Evolutionary conservation across 2,888 invertebrate genomes (phyloP), one percentile per base, ranked within the genome.

Genomic region (Tachystola acroxantha): DNA sequence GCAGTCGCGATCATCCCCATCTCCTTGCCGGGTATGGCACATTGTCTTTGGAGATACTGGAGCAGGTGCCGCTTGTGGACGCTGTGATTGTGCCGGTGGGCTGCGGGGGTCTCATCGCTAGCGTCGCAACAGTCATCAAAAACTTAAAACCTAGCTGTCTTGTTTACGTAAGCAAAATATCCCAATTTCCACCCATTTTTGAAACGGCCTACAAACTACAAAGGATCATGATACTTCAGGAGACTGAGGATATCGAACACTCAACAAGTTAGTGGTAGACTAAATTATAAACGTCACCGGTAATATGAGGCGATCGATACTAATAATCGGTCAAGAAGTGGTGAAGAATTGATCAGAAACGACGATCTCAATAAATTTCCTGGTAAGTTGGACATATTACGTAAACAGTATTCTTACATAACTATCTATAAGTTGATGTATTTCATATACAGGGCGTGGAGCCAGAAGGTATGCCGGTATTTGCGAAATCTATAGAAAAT

Each of bases 1-100:
- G 9, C 65, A 95, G 96, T 1, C 98, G 97, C 52, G 98, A 98
- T 73, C 96, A 98, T 73, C 97, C 97, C 0, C 90, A 96, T 58
- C 92, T 97, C 26, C 91, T 98, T 67, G 93, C 96, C 0, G 98
- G 98, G 0, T 96, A 96, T 72, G 98, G 98, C 6, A 96, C 96
- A 0, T 82, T 97, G 57, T 98, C 95, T 2, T 65, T 98, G 53
- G 98, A 98, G 77, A 95, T 98, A 36, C 71, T 96, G 27, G 96
- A 97, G 50, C 95, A 97, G 68, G 92, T 96, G 0, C 90, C 92
- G 0, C 88, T 91, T 37, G 89, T 96, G 9, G 97, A 98, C 65
- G 97, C 97, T 0, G 89, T 97, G 24, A 87, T 98, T 4, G 91
- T 98, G 11, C 97, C 98, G 0, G 94, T 97, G 1, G 98, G 97